phyloP scores from a whole-genome alignment of 1,140 invertebrate species.

The Conopomorpha cramerella region DNA sequence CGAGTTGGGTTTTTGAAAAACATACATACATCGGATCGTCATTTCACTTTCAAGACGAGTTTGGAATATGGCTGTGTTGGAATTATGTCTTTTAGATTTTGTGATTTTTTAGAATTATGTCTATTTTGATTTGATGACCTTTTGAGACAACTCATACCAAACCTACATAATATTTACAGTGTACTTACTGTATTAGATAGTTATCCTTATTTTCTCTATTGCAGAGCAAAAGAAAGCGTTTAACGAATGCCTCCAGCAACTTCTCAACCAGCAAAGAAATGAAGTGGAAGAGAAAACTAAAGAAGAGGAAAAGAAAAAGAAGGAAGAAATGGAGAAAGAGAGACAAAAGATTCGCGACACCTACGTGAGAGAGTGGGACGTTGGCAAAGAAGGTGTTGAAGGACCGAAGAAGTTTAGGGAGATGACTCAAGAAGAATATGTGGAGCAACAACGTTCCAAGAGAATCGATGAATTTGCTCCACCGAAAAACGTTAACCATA shows the following conservation, averaged over 20 bases:
- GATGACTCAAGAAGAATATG: constrained; percentile 82
- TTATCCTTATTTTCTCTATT: too few relatives aligned
- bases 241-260: constrained; percentile 47
- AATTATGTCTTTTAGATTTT: too few relatives aligned
- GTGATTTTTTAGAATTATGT: too few relatives aligned
- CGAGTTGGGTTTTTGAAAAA: too few relatives aligned
- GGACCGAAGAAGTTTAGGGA: constrained; percentile 58
- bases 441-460: constrained; percentile 71
- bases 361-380: constrained; percentile 71
- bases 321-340: constrained; percentile 47
- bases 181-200: too few relatives aligned
- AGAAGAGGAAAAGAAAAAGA: constrained; percentile 41
- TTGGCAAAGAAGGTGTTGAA: constrained; percentile 63
- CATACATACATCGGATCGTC: too few relatives aligned
- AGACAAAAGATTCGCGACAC: constrained; percentile 55
- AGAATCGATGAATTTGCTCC: constrained; percentile 71
- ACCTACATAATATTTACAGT: too few relatives aligned
- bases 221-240: constrained; percentile 48
- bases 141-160: too few relatives aligned
- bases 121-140: too few relatives aligned
- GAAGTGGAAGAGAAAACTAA: constrained; percentile 46
- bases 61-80: too few relatives aligned
- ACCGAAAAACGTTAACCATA: too few relatives aligned
- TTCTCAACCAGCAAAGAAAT: constrained; percentile 53
- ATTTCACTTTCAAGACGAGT: too few relatives aligned